Conservation (phyloP, 2,797 vertebrate genomes). For the Centroberyx gerrardi region DNA sequence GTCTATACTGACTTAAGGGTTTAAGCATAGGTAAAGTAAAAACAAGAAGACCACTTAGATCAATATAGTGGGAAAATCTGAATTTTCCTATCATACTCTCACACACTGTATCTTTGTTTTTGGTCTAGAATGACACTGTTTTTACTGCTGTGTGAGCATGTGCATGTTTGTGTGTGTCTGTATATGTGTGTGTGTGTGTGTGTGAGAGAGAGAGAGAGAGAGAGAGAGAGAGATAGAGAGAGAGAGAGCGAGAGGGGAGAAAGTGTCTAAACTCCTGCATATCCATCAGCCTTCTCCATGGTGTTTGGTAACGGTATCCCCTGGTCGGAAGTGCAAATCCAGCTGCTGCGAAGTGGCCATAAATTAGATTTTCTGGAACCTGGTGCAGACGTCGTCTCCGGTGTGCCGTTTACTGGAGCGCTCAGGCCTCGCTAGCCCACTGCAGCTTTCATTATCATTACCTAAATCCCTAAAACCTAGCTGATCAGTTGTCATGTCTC, state of each 20-base stretch:
- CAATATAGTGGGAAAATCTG: slow-evolving; percentile 6
- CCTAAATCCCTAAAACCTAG: slow-evolving; percentile 62
- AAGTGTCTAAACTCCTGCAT: slow-evolving; percentile 35
- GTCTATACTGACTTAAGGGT: slow-evolving; percentile 22
- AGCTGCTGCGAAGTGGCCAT: slow-evolving; percentile 81
- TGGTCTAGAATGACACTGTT: background rate
- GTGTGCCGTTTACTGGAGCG: slow-evolving; percentile 66
- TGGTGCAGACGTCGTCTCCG: slow-evolving; percentile 75
- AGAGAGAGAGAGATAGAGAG: slow-evolving; percentile 26
- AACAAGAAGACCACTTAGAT: slow-evolving; percentile 14
- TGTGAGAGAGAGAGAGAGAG: background rate
- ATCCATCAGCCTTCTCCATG: slow-evolving; percentile 52
- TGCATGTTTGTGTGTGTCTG: slow-evolving; percentile 16
- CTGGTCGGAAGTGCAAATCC: slow-evolving; percentile 86
- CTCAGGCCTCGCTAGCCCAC: slow-evolving; percentile 33
- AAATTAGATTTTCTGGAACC: slow-evolving; percentile 84
- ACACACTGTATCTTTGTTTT: too few relatives aligned
- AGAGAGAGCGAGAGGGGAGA: slow-evolving; percentile 13
- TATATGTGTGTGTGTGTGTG: slow-evolving; percentile 15
- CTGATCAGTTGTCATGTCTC: slow-evolving; percentile 55
- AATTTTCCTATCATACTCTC: background rate
- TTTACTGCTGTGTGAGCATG: background rate
- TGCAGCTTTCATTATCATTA: slow-evolving; percentile 68
- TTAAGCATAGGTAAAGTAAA: slow-evolving; percentile 1
- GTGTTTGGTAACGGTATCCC: slow-evolving; percentile 83